Percentiles rank a stretch among this genome's conserved stretches.
Conservation (phyloP, 1,140 invertebrate species). For the Leguminivora glycinivorella region DNA sequence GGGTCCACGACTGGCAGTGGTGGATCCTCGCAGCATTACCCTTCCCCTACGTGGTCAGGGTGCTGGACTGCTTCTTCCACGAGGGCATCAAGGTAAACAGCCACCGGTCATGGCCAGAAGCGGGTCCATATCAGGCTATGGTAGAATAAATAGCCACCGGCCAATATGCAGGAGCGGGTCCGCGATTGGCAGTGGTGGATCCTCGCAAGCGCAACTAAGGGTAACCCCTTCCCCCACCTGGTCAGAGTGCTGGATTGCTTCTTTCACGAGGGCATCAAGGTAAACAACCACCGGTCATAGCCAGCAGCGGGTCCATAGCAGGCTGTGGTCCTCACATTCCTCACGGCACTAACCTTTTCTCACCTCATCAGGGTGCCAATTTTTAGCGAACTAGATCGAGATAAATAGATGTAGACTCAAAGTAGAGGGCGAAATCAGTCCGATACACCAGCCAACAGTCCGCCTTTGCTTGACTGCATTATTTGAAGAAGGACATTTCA, state of each 20-base stretch:
- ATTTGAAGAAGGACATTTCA: too few relatives aligned
- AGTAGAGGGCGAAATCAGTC: too few relatives aligned
- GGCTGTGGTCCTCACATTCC: too few relatives aligned
- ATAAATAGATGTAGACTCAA: slow-evolving; percentile 81
- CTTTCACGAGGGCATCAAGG: slow-evolving; percentile 97
- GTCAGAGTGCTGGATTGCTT: slow-evolving; percentile 98
- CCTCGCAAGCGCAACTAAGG: slow-evolving; percentile 82
- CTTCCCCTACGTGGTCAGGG: slow-evolving; percentile 94
- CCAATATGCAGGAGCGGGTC: too few relatives aligned
- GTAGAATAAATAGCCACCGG: too few relatives aligned
- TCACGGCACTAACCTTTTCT: slow-evolving; percentile 94
- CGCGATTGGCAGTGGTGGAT: slow-evolving; percentile 99
- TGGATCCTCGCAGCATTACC: slow-evolving; percentile 97
- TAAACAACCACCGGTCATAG: too few relatives aligned
- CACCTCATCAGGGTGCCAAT: slow-evolving; percentile 97
- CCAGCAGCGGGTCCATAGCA: too few relatives aligned
- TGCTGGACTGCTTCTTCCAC: slow-evolving; percentile 98
- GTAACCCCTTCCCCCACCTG: slow-evolving; percentile 96
- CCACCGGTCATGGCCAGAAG: too few relatives aligned
- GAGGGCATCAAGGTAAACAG: slow-evolving; percentile 96
- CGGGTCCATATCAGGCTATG: too few relatives aligned
- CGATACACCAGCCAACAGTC: too few relatives aligned
- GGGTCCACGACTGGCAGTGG: slow-evolving; percentile 95
- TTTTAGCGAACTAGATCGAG: slow-evolving; percentile 93
- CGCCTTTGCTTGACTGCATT: too few relatives aligned